A percentile compares a stretch with the other conserved stretches of the same genome.
Evolutionary conservation across 1,140 invertebrate species (phyloP).

Genomic region (Xylocopa sonorina): DNA sequence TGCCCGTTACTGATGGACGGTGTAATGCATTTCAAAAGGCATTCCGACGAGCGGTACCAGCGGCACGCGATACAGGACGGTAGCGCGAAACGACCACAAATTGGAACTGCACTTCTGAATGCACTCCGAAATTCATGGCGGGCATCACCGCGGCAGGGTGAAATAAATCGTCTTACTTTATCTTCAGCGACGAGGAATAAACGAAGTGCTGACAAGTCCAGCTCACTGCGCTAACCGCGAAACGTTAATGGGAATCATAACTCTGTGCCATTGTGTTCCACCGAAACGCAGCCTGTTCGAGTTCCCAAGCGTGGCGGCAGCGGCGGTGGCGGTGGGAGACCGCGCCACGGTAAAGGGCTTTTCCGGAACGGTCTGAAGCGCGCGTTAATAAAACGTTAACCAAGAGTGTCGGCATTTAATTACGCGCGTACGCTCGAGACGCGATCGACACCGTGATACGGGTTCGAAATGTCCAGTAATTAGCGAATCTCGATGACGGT

Average conservation of each 20-base stretch:
- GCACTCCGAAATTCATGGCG: too few relatives aligned
- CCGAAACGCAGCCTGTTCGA: neutral
- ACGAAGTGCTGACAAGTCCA: neutral
- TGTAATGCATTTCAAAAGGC: too few relatives aligned
- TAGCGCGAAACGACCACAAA: too few relatives aligned
- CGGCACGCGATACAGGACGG: too few relatives aligned
- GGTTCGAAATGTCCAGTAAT: conserved; percentile 21
- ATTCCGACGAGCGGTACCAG: too few relatives aligned
- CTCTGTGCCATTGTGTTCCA: too few relatives aligned
- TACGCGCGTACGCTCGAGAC: neutral
- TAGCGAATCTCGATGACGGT: conserved; percentile 28
- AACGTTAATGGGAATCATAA: neutral
- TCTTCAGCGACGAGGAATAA: neutral
- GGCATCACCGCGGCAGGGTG: too few relatives aligned
- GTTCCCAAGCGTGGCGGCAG: neutral
- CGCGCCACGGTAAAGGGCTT: neutral
- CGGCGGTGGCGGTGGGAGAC: too few relatives aligned
- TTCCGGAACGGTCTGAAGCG: neutral
- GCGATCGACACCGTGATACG: conserved; percentile 30
- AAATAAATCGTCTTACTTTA: neutral
- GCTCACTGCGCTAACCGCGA: neutral
- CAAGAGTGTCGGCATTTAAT: conserved; percentile 11
- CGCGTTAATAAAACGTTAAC: conserved; percentile 9
- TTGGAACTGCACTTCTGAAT: too few relatives aligned
- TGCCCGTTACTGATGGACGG: too few relatives aligned